Conservation (phyloP, 2,888 invertebrate species). For the Noctua comes region DNA sequence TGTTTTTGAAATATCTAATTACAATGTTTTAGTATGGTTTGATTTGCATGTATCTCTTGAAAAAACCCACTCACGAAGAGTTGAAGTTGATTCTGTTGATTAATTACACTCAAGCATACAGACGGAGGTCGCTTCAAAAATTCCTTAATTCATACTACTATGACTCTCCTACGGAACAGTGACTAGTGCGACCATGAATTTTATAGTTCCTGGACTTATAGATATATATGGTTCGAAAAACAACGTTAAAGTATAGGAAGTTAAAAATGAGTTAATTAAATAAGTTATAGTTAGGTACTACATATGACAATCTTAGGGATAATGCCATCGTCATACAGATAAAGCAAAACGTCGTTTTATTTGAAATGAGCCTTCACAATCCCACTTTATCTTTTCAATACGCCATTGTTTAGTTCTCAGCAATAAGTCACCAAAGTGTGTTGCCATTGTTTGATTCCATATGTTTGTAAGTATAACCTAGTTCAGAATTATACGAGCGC, state of each 20-base stretch:
- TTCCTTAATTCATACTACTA: background rate
- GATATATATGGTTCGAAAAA: background rate
- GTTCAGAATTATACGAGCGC: constrained; percentile 47
- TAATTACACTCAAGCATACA: background rate
- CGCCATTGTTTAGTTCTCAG: constrained; percentile 72
- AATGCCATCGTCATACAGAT: constrained; percentile 28
- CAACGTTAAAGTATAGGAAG: background rate
- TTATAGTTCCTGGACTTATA: background rate
- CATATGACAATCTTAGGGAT: background rate
- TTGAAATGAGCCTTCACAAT: constrained; percentile 35
- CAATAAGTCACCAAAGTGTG: constrained; percentile 66
- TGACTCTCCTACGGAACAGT: background rate
- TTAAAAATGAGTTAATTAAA: background rate
- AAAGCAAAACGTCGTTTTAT: constrained; percentile 40
- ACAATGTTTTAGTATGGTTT: background rate
- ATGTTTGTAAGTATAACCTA: constrained; percentile 54
- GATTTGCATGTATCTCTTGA: background rate
- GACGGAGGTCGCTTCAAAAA: background rate
- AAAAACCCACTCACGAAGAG: background rate
- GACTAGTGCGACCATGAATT: background rate
- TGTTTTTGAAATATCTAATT: background rate
- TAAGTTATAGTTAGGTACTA: background rate
- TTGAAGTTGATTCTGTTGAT: background rate
- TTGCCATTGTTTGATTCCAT: constrained; percentile 69
- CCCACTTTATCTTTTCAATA: constrained; percentile 78